Evolutionary conservation across 2,888 invertebrate species (phyloP).

Genomic region (Miltochrista miniata): DNA sequence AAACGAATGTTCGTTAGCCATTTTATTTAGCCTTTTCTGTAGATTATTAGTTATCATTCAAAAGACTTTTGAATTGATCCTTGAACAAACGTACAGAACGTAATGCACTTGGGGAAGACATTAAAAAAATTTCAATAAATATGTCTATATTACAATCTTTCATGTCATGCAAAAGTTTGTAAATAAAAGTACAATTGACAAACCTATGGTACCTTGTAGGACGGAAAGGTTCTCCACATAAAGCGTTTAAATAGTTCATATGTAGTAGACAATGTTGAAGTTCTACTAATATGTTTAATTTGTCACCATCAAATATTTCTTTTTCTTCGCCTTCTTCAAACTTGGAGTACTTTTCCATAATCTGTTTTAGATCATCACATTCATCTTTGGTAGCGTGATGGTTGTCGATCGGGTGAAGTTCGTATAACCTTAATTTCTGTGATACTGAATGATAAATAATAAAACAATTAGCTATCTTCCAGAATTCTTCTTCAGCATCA

Average conservation of each 20-base stretch:
- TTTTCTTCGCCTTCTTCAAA: constrained; percentile 8
- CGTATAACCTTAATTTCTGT: background rate
- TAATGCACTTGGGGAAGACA: background rate
- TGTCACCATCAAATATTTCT: constrained; percentile 27
- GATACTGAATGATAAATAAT: constrained; percentile 26
- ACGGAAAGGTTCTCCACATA: constrained; percentile 44
- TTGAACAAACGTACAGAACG: too few species aligned
- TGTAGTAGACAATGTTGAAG: constrained; percentile 46
- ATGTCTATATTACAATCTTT: background rate
- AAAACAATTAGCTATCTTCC: constrained; percentile 35
- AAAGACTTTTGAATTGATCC: too few species aligned
- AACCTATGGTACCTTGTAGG: constrained; percentile 35
- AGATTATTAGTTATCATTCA: too few species aligned
- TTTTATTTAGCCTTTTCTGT: too few species aligned
- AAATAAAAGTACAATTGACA: constrained; percentile 46
- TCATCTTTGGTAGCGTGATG: background rate
- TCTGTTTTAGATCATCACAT: background rate
- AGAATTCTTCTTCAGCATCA: constrained; percentile 8
- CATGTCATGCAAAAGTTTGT: constrained; percentile 31
- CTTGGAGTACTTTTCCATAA: constrained; percentile 24
- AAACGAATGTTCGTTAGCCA: too few species aligned
- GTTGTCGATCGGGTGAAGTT: background rate
- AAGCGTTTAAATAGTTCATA: constrained; percentile 47
- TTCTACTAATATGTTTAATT: constrained; percentile 35
- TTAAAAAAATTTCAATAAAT: background rate